Conservation (phyloP, 2,888 invertebrate species). For the Orthosia cruda region DNA sequence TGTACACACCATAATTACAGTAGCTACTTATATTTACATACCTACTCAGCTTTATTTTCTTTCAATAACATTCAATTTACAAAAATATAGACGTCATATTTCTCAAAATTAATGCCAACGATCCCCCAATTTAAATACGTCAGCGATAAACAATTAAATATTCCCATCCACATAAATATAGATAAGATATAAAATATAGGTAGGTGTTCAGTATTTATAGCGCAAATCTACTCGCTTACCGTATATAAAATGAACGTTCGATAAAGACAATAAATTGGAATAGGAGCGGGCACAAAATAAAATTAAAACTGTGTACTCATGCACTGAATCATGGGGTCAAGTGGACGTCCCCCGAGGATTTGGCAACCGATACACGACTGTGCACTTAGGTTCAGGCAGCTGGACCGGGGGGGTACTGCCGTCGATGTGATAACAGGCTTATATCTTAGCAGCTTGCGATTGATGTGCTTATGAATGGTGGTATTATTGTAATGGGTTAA, state of each 20-base stretch:
- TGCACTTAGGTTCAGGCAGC: constrained; percentile 85
- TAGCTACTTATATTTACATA: constrained; percentile 1
- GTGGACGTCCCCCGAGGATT: constrained; percentile 85
- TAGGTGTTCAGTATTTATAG: constrained; percentile 38
- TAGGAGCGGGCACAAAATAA: constrained; percentile 82
- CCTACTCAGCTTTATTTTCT: neutral
- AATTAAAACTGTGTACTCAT: constrained; percentile 85
- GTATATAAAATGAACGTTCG: constrained; percentile 80
- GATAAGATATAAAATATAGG: constrained; percentile 52
- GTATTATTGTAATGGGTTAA: constrained; percentile 61
- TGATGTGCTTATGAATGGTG: constrained; percentile 62
- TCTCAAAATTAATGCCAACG: constrained; percentile 31
- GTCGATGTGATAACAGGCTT: constrained; percentile 65
- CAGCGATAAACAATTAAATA: constrained; percentile 38
- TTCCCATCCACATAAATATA: constrained; percentile 51
- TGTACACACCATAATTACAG: constrained; percentile 12
- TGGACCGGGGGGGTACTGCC: constrained; percentile 62
- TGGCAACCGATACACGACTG: constrained; percentile 90
- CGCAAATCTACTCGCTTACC: constrained; percentile 62
- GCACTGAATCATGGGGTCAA: constrained; percentile 84
- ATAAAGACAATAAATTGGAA: constrained; percentile 83
- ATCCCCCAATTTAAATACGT: constrained; percentile 29
- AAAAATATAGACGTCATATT: constrained; percentile 20
- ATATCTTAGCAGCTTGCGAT: constrained; percentile 59
- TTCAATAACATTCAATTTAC: constrained; percentile 11